A percentile compares a stretch with the other conserved stretches of the same genome.
Evolutionary conservation across 2,888 invertebrate genomes (phyloP).

Genomic region (Metopia argyrocephala): DNA sequence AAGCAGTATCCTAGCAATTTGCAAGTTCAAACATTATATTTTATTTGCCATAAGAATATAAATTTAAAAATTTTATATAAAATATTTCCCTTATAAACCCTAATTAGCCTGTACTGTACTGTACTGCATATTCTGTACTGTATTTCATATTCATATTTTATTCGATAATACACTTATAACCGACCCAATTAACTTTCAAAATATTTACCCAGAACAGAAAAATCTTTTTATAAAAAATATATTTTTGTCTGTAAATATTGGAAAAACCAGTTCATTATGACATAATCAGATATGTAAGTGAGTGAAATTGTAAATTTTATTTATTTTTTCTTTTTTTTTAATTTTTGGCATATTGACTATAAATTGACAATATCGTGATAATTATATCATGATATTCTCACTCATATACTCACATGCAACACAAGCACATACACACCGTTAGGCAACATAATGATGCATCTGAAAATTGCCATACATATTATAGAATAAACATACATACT

Average conservation of each 20-base stretch:
- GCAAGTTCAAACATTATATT: no score
- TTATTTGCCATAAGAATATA: no score
- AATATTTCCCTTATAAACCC: background rate
- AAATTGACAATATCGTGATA: conserved; percentile 75
- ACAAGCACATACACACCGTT: background rate
- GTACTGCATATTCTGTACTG: no score
- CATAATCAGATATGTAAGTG: background rate
- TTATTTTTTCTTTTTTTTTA: conserved; percentile 17
- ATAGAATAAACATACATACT: background rate
- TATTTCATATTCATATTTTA: background rate
- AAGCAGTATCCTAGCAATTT: no score
- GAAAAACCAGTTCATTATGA: background rate
- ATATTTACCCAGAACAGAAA: background rate
- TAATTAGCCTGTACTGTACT: background rate
- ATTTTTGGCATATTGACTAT: conserved; percentile 63
- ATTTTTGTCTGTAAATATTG: background rate
- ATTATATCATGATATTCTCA: conserved; percentile 70
- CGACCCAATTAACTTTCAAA: background rate
- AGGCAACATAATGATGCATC: conserved; percentile 27
- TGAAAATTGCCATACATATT: conserved; percentile 33
- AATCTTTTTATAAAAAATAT: background rate
- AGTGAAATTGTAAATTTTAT: background rate
- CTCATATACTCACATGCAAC: background rate
- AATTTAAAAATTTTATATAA: background rate
- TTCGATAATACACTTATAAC: background rate